Percentiles rank a stretch among this genome's conserved stretches.
Evolutionary conservation across 2,888 invertebrate genomes (phyloP).

Genomic region (Cerastis rubricosa): DNA sequence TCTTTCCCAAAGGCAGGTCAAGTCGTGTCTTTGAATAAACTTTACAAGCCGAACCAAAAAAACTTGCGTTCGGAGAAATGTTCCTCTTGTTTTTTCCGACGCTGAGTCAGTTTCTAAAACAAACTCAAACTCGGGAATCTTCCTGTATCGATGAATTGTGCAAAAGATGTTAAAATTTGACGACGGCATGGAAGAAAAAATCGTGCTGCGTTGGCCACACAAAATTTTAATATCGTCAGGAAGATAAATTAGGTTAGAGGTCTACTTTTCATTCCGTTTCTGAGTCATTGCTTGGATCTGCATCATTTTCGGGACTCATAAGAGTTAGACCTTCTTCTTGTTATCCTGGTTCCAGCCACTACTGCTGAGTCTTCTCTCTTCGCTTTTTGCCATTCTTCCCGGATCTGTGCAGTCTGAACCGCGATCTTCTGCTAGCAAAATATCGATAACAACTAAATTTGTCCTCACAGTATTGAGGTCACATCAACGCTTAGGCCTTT

Average conservation of each 20-base stretch:
- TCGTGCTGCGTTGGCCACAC: background rate
- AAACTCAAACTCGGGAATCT: background rate
- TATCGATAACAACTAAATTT: background rate
- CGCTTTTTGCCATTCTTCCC: no score
- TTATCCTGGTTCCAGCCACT: background rate
- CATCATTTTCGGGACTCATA: background rate
- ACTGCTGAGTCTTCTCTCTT: no score
- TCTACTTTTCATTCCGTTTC: background rate
- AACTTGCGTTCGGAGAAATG: background rate
- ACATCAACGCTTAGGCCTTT: slow-evolving; percentile 4
- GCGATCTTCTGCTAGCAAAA: background rate
- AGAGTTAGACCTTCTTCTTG: no score
- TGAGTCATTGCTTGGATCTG: background rate
- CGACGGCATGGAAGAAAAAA: background rate
- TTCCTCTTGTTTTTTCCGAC: background rate
- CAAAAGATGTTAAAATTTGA: background rate
- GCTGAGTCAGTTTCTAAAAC: background rate
- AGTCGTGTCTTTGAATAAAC: slow-evolving; percentile 17
- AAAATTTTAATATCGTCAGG: background rate
- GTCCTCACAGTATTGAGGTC: slow-evolving; percentile 4
- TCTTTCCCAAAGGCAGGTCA: background rate
- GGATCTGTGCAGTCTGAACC: background rate
- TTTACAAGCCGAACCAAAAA: slow-evolving; percentile 3
- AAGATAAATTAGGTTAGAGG: background rate
- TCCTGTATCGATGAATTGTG: background rate